Conservation (phyloP, 1,140 invertebrate species). For the Drosophila busckii region DNA sequence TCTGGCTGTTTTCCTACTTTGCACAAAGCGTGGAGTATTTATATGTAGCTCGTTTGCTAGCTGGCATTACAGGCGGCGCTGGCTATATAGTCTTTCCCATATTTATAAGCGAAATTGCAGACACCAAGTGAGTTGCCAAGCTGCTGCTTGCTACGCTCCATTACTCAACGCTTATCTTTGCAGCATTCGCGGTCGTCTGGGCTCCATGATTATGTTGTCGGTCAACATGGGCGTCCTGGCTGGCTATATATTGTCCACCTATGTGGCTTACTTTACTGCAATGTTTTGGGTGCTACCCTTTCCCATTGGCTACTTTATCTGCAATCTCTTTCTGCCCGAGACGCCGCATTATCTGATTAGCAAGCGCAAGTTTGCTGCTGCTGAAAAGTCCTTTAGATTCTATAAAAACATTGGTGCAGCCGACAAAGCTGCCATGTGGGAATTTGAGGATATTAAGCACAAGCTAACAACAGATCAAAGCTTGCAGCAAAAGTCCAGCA, state of each 20-base stretch:
- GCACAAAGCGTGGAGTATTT: constrained; percentile 56
- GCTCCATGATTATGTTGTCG: constrained; percentile 54
- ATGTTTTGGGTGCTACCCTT: constrained; percentile 38
- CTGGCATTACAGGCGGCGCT: constrained; percentile 70
- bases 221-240: constrained; percentile 53
- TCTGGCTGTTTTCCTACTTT: constrained; percentile 59
- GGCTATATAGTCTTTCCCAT: constrained; percentile 57
- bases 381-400: constrained; percentile 46
- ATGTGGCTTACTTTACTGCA: constrained; percentile 42
- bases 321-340: constrained; percentile 47
- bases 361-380: constrained; percentile 29
- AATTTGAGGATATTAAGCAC: constrained; percentile 49
- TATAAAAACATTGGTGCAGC: constrained; percentile 53
- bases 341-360: constrained; percentile 57
- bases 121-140: constrained; percentile 58
- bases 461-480: constrained; percentile 27
- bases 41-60: constrained; percentile 71
- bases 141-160: constrained; percentile 1
- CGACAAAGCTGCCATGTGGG: constrained; percentile 24
- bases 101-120: constrained; percentile 65
- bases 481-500: constrained; percentile 9
- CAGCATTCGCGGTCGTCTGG: constrained; percentile 61
- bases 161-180: too few relatives aligned
- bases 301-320: constrained; percentile 40
- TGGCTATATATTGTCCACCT: constrained; percentile 55